phyloP scores from a whole-genome alignment of 2,113 vertebrate genomes.

The Chloropsis hardwickii region DNA sequence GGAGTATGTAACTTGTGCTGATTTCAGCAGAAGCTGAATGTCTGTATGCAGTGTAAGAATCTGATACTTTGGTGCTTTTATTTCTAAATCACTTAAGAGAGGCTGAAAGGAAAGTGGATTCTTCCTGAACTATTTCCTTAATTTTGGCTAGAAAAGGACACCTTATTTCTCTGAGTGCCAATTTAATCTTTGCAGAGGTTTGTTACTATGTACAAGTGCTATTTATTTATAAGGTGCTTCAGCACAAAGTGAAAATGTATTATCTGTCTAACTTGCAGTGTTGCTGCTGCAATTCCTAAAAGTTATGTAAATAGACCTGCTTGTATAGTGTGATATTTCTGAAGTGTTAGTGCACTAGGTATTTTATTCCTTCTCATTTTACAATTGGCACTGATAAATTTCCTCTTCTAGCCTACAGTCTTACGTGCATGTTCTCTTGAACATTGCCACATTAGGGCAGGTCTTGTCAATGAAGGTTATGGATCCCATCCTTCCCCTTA shows the following conservation, averaged over 20 bases:
- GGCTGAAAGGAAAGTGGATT: not conserved
- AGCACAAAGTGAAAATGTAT: not conserved
- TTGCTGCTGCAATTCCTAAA: not conserved
- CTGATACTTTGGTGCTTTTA: not conserved
- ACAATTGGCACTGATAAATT: not conserved
- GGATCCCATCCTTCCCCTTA: not conserved
- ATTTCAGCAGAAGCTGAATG: not conserved
- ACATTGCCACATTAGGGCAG: not conserved
- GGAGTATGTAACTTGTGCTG: not conserved
- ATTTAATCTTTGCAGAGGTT: not conserved
- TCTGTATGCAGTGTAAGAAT: not conserved
- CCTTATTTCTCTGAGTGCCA: not conserved
- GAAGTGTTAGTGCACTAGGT: not conserved
- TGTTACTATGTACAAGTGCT: not conserved
- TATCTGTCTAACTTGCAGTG: not conserved
- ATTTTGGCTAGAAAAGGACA: not conserved
- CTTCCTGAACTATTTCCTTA: not conserved
- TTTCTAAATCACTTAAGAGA: not conserved
- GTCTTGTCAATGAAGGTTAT: not conserved
- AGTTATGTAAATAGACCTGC: not conserved
- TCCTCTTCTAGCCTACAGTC: not conserved
- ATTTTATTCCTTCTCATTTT: not conserved
- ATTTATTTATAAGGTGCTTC: not conserved
- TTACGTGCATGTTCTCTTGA: fast-evolving
- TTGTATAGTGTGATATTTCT: not conserved